Evolutionary conservation across 2,797 vertebrate genomes (phyloP).

Genomic region (Botia kubotai): DNA sequence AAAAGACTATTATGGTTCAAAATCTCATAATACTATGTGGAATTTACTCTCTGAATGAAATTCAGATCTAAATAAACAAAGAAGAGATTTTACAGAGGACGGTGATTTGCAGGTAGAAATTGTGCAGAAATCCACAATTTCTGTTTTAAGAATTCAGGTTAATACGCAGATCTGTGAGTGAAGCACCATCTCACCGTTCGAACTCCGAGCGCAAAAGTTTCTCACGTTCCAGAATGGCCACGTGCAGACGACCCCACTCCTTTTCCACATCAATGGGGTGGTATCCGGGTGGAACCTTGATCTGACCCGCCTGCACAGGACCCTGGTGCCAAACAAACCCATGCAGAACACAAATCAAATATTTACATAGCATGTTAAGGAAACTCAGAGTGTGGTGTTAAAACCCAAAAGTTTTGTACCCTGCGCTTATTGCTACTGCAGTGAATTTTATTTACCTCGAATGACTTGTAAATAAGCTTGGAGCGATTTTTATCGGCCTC

Average conservation of each 20-base stretch:
- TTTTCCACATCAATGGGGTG: conserved; percentile 95
- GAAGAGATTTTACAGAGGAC: background rate
- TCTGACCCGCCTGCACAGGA: conserved; percentile 84
- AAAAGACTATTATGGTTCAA: background rate
- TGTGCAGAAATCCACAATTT: background rate
- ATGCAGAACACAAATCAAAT: background rate
- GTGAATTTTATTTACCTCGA: conserved; percentile 81
- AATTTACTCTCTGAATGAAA: background rate
- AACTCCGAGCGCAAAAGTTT: conserved; percentile 88
- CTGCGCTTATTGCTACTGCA: background rate
- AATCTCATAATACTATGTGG: background rate
- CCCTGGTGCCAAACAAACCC: conserved; percentile 71
- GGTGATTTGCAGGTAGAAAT: background rate
- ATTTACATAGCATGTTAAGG: background rate
- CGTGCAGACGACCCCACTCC: conserved; percentile 93
- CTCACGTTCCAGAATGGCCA: conserved; percentile 91
- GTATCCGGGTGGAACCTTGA: conserved; percentile 88
- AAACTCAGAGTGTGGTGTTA: background rate
- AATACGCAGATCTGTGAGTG: background rate
- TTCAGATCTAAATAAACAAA: conserved; percentile 29
- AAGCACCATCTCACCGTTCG: conserved; percentile 79
- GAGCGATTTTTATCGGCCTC: conserved; percentile 94
- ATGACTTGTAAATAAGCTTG: conserved; percentile 88
- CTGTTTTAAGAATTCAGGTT: background rate
- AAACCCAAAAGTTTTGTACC: background rate